Percentiles rank a stretch among this genome's conserved stretches.
Evolutionary conservation across 2,888 invertebrate species (phyloP).

Genomic region (Drosophila helvetica): DNA sequence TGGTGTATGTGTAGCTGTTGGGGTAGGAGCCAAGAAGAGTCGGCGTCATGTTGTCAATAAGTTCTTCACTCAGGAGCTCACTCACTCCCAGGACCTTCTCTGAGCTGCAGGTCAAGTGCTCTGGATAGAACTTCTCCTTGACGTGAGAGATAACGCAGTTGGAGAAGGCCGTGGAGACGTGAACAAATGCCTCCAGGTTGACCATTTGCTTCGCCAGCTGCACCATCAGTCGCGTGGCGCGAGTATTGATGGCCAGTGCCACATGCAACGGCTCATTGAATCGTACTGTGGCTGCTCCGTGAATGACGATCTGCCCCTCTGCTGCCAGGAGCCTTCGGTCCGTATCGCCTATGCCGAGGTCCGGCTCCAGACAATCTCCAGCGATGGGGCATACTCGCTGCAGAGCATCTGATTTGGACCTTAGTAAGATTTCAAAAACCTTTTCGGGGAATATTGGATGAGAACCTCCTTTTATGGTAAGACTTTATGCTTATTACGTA

Average conservation of each 20-base stretch:
- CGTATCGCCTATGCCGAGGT: slow-evolving; percentile 81
- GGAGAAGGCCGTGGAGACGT: slow-evolving; percentile 89
- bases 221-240: slow-evolving; percentile 87
- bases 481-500: slow-evolving; percentile 75
- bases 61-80: slow-evolving; percentile 78
- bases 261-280: slow-evolving; percentile 89
- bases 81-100: slow-evolving; percentile 79
- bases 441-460: background rate
- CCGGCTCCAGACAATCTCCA: slow-evolving; percentile 82
- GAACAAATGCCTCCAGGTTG: slow-evolving; percentile 85
- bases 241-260: slow-evolving; percentile 89
- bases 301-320: slow-evolving; percentile 87
- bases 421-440: slow-evolving; percentile 43
- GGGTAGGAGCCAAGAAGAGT: slow-evolving; percentile 83
- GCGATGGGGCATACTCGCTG: slow-evolving; percentile 79
- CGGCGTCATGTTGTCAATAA: slow-evolving; percentile 77
- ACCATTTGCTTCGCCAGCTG: slow-evolving; percentile 87
- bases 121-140: slow-evolving; percentile 83
- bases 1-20: slow-evolving; percentile 90
- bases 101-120: slow-evolving; percentile 73
- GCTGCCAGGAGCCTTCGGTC: slow-evolving; percentile 77
- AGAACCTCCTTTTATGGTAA: background rate
- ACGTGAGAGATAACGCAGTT: slow-evolving; percentile 85
- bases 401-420: slow-evolving; percentile 70
- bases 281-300: slow-evolving; percentile 94